Conservation (phyloP, 2,888 invertebrate genomes). For the Tenthredo distinguenda region DNA sequence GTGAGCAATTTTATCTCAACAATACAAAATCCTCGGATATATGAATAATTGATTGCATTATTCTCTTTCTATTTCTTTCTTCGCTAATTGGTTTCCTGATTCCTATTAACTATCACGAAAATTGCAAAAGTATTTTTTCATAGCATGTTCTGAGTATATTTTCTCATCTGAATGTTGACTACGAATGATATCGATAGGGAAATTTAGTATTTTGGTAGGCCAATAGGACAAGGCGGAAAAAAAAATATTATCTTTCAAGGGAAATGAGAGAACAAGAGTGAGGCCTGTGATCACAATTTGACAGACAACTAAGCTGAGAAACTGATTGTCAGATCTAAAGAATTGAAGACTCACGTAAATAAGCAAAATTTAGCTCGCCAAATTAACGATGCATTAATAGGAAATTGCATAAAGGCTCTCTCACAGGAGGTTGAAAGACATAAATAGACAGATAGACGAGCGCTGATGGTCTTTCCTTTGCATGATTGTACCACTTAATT, state of each 20-base stretch:
- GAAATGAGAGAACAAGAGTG: neutral
- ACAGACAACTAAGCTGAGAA: neutral
- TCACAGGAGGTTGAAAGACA: conserved; percentile 14
- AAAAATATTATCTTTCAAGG: neutral
- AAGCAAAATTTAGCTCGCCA: conserved; percentile 26
- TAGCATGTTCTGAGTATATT: neutral
- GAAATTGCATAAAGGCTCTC: conserved; percentile 43
- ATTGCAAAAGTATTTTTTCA: neutral
- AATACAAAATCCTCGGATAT: neutral
- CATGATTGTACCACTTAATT: conserved; percentile 40
- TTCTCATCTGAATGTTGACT: too few species aligned
- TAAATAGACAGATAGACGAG: conserved; percentile 32
- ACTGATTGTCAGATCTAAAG: conserved; percentile 11
- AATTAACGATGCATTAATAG: conserved; percentile 35
- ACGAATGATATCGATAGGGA: neutral
- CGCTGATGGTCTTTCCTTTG: conserved; percentile 37
- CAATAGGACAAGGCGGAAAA: neutral
- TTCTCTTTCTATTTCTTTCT: neutral
- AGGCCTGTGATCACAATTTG: neutral
- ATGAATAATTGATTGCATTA: neutral
- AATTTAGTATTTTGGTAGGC: neutral
- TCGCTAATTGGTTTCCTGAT: neutral
- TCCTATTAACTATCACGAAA: neutral
- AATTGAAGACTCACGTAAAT: neutral
- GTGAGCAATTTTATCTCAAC: neutral